Evolutionary conservation across 2,113 vertebrate genomes (phyloP).

Genomic region (Origma solitaria): DNA sequence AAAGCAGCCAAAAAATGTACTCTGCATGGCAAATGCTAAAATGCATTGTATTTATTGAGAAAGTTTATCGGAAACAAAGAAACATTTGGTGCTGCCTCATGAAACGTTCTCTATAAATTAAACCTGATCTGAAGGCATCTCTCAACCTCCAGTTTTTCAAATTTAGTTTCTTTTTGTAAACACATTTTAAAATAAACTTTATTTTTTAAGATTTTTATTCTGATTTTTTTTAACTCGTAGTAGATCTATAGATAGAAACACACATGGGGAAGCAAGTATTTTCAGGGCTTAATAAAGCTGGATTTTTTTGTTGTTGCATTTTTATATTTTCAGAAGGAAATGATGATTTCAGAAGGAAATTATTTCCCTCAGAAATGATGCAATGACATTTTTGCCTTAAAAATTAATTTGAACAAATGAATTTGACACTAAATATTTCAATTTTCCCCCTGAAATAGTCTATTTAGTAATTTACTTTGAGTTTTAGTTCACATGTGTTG

Average conservation of each 20-base stretch:
- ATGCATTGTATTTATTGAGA: not conserved
- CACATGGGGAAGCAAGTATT: not conserved
- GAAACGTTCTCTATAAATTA: not conserved
- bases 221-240: not conserved
- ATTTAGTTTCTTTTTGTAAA: not conserved
- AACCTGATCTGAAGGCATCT: not conserved
- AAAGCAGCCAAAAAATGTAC: not conserved
- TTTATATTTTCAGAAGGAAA: not conserved
- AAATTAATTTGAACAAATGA: not conserved
- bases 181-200: not conserved
- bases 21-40: not conserved
- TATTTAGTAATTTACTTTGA: not conserved
- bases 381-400: not conserved
- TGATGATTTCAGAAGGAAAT: no score
- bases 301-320: not conserved
- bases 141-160: not conserved
- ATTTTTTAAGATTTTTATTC: not conserved
- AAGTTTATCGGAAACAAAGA: not conserved
- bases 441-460: not conserved
- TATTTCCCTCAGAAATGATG: not conserved
- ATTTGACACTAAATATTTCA: not conserved
- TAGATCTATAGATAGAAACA: not conserved
- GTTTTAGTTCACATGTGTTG: not conserved
- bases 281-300: not conserved
- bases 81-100: not conserved